These are phyloP conservation scores for Psittacula cyanocephala DNA, from an alignment of 2,113 vertebrate genomes.

Conservation along the genomic window DNA sequence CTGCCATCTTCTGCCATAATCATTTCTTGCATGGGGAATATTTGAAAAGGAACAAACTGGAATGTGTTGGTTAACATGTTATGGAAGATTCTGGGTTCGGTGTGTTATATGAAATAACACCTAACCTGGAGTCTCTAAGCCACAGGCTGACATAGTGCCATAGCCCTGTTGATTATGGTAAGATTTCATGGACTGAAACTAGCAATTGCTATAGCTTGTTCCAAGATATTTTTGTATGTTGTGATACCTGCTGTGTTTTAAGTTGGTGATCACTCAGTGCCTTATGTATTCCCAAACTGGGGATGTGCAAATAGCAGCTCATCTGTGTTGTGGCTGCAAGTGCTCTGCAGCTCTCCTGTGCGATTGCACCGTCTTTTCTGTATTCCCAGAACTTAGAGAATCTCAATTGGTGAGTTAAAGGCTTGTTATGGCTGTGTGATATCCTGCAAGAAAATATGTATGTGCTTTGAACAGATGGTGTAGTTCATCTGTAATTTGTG, in stretches of 20 bases:
- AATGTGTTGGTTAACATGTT: neutral
- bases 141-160: neutral
- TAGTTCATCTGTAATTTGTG: neutral
- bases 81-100: neutral
- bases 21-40: neutral
- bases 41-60: neutral
- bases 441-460: neutral
- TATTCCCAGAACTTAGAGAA: neutral
- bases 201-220: neutral
- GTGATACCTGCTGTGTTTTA: neutral
- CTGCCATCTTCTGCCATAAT: neutral
- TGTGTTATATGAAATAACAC: neutral
- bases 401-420: neutral
- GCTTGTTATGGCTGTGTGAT: neutral
- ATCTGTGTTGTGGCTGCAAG: neutral
- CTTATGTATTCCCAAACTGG: accelerated
- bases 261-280: neutral
- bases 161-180: neutral
- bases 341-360: neutral
- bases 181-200: neutral
- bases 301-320: neutral
- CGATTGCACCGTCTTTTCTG: neutral
- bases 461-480: neutral
- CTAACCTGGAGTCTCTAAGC: neutral
- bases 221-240: neutral